Evolutionary conservation across 2,888 invertebrate genomes (phyloP), one percentile per base, ranked within the genome.

Genomic region (Anticlea derivata): DNA sequence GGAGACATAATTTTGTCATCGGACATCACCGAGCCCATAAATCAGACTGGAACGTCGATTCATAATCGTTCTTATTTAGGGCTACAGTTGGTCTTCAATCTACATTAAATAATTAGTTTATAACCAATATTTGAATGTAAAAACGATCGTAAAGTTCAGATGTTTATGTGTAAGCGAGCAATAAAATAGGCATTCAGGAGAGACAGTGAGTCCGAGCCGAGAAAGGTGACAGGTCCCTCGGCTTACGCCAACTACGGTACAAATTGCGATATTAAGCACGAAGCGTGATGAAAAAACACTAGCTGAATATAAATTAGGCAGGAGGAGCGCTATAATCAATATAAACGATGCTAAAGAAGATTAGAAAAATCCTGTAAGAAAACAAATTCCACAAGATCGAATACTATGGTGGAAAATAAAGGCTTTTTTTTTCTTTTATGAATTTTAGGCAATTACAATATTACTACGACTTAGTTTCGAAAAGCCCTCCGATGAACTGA

Each of bases 211-310:
- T 80, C 83, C 78, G 72, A 78, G 78, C 83, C 78, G 72, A 78
- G 78, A 80, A 80, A 85, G 86, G 87, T 86, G 87, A 85, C 85
- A 84, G 83, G 80, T 75, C 80, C 85, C 80, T 79, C 80, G 83
- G 82, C 80, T 86, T 86, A 86, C 87, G 84, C 86, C 86, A 84
- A 84, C 88, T 86, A 85, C 85, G 81, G 86, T 82, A 88, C 90
- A 87, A 89, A 89, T 87, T 84, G 89, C 86, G 85, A 89, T 89
- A 89, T 90, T 88, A 88, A 89, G 84, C 87, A 87, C 89, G 77
- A 78, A 80, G 83, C 86, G 89, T 90, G 91, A 91, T 91, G 91
- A 91, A 91, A 91, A 90, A 91, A 91, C 91, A 87, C 91, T 84
- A 84, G 83, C 88, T 86, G 91, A 91, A 91, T 91, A 90, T 91